Conservation (phyloP, 2,888 invertebrate genomes). For the Blastobasis lacticolella region DNA sequence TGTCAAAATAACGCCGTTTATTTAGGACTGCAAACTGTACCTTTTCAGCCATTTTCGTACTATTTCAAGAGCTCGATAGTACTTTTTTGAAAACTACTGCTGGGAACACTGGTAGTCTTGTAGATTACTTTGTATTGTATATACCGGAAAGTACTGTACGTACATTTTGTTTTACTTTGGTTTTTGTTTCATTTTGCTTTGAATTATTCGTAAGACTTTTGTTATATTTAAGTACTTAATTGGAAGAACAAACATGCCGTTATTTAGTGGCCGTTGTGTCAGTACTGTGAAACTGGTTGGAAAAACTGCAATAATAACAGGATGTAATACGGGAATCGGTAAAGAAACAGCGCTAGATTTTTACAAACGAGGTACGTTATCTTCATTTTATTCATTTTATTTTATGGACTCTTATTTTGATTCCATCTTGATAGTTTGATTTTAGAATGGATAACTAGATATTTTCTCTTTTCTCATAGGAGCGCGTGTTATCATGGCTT, state of each 20-base stretch:
- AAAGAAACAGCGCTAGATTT: conserved; percentile 64
- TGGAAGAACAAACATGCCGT: conserved; percentile 23
- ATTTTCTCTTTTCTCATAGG: conserved; percentile 45
- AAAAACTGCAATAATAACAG: conserved; percentile 62
- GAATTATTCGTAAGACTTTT: too few species aligned
- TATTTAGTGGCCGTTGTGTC: conserved; percentile 44
- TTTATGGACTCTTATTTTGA: neutral
- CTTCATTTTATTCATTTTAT: neutral
- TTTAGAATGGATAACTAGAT: neutral
- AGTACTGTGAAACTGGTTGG: conserved; percentile 66
- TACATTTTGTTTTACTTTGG: too few species aligned
- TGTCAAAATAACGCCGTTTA: too few species aligned
- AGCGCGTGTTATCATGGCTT: conserved; percentile 73
- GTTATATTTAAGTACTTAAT: too few species aligned
- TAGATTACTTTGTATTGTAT: too few species aligned
- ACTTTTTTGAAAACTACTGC: too few species aligned
- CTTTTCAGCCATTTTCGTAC: too few species aligned
- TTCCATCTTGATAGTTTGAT: neutral
- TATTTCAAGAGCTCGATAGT: too few species aligned
- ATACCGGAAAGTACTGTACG: too few species aligned
- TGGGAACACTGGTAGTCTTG: too few species aligned
- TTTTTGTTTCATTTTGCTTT: too few species aligned
- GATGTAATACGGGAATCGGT: conserved; percentile 63
- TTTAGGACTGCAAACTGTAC: too few species aligned
- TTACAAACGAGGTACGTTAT: conserved; percentile 52